A percentile compares a stretch with the other conserved stretches of the same genome.
These are phyloP conservation scores for Eurytoma adleriae DNA, from an alignment of 2,888 invertebrate species.

Conservation along the genomic window DNA sequence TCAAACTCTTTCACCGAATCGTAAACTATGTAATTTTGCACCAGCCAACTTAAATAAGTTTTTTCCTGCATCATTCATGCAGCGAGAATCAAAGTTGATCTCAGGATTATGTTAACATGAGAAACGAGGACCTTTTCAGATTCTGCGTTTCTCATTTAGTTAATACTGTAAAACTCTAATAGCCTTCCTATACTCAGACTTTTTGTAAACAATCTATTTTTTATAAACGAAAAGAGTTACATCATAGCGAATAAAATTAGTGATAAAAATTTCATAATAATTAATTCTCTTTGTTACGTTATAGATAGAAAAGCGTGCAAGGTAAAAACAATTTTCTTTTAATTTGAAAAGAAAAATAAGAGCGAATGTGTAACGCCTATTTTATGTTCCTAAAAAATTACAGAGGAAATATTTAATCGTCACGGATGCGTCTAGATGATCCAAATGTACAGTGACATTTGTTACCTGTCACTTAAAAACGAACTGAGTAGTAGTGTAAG, in stretches of 20 bases:
- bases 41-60: slow-evolving; percentile 32
- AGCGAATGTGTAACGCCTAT: not conserved
- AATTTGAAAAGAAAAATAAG: not conserved
- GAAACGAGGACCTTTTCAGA: slow-evolving; percentile 18
- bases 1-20: slow-evolving; percentile 4
- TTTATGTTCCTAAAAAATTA: slow-evolving; percentile 30
- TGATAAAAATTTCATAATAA: not conserved
- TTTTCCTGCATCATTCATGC: slow-evolving; percentile 33
- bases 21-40: slow-evolving; percentile 28
- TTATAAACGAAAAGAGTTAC: not conserved
- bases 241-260: not conserved
- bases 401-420: slow-evolving; percentile 10
- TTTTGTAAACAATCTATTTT: slow-evolving; percentile 1
- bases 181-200: slow-evolving; percentile 15
- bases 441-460: slow-evolving; percentile 27
- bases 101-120: slow-evolving; percentile 38
- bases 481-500: slow-evolving; percentile 44
- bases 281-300: not conserved
- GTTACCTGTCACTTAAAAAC: slow-evolving; percentile 22
- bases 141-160: slow-evolving; percentile 30
- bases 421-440: not conserved
- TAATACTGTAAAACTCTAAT: slow-evolving; percentile 14
- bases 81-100: slow-evolving; percentile 39
- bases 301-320: not conserved
- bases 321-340: not conserved